Percentiles rank a stretch among this genome's conserved stretches.
Evolutionary conservation across 1,140 invertebrate species (phyloP).

Genomic region (Copidosoma floridanum): DNA sequence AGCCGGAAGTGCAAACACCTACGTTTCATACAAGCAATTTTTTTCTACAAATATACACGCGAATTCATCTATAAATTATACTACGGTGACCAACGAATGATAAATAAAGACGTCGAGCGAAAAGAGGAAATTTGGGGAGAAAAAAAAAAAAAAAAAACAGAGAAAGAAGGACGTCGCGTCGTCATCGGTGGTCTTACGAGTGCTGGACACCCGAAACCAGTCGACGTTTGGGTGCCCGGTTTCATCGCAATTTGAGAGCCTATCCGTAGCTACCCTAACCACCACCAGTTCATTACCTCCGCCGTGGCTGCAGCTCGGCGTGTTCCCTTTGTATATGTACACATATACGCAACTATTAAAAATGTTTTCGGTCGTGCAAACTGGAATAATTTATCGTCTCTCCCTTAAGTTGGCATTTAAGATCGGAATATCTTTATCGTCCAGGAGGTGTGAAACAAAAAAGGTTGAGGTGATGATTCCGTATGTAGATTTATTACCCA

Average conservation of each 20-base stretch:
- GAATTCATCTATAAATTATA: no score
- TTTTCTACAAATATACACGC: neutral
- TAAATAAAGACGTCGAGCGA: no score
- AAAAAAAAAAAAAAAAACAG: constrained; percentile 1
- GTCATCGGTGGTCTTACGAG: constrained; percentile 35
- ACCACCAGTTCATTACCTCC: no score
- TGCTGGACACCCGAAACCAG: constrained; percentile 52
- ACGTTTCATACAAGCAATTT: no score
- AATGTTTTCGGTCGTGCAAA: no score
- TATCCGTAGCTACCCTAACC: constrained; percentile 39
- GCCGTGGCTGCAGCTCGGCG: constrained; percentile 32
- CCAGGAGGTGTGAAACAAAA: neutral
- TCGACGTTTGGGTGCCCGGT: constrained; percentile 49
- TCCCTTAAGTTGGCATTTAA: neutral
- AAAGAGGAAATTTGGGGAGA: no score
- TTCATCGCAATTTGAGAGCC: constrained; percentile 57
- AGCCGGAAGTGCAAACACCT: no score
- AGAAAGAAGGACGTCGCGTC: constrained; percentile 25
- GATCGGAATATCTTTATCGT: neutral
- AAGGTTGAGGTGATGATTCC: no score
- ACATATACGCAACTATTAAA: neutral
- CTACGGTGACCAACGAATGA: no score
- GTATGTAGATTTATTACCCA: no score
- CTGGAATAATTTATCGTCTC: neutral
- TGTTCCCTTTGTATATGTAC: neutral